phyloP scores from a whole-genome alignment of 2,113 vertebrate genomes.

The Mungos mungo region DNA sequence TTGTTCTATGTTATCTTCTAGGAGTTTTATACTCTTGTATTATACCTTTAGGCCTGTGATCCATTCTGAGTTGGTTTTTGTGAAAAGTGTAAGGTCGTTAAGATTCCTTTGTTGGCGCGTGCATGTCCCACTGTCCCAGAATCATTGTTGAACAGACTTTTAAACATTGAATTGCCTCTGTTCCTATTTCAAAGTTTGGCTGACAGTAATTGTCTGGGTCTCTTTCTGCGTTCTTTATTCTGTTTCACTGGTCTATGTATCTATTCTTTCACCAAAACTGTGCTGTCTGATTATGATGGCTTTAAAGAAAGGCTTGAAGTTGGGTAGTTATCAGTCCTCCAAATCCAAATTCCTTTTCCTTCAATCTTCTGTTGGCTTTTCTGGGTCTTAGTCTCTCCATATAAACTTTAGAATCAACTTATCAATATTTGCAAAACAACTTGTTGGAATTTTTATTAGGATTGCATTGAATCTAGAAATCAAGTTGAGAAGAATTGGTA shows the following conservation, averaged over 20 bases:
- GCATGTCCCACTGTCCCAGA: not conserved
- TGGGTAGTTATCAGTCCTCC: not conserved
- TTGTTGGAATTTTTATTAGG: slow-evolving; percentile 3
- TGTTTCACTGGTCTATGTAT: not conserved
- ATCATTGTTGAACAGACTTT: not conserved
- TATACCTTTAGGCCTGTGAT: not conserved
- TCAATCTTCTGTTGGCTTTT: not conserved
- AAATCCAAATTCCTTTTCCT: not conserved
- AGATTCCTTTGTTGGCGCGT: not conserved
- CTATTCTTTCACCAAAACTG: not conserved
- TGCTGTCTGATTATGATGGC: not conserved
- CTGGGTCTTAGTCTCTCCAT: not conserved
- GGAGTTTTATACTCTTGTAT: not conserved
- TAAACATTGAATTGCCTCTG: not conserved
- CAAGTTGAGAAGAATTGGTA: not conserved
- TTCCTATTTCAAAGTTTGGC: not conserved
- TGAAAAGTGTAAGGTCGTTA: not conserved
- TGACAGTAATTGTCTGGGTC: not conserved
- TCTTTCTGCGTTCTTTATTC: not conserved
- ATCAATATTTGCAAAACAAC: not conserved
- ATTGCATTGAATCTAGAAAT: not conserved
- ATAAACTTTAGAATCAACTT: not conserved
- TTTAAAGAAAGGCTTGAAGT: not conserved
- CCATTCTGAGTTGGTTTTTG: not conserved
- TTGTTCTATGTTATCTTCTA: not conserved